A percentile compares a stretch with the other conserved stretches of the same genome.
These are phyloP conservation scores for Stictocephala bisonia DNA, from an alignment of 2,888 invertebrate species.

Conservation along the genomic window DNA sequence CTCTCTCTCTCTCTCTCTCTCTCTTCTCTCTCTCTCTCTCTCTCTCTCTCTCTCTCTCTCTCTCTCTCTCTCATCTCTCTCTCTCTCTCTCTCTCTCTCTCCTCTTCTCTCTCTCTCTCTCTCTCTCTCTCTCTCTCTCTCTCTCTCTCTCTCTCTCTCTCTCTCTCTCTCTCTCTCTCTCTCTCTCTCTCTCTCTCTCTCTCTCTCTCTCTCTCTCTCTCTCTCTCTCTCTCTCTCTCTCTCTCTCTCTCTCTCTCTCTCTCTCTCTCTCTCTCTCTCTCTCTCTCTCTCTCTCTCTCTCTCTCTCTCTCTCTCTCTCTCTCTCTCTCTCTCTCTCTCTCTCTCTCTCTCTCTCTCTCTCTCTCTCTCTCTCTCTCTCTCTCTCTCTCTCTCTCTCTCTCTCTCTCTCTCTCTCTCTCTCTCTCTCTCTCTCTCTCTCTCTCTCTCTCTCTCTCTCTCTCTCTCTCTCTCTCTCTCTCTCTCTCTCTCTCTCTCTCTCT, in stretches of 20 bases:
- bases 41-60: background rate
- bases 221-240: no score
- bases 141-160: no score
- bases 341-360: background rate
- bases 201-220: no score
- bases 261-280: background rate
- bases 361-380: background rate
- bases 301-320: background rate
- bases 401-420: background rate
- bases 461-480: slow-evolving; percentile 1
- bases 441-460: background rate
- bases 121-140: no score
- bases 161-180: no score
- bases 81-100: background rate
- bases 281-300: background rate
- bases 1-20: background rate
- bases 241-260: no score
- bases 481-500: background rate
- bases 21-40: background rate
- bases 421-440: background rate
- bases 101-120: no score
- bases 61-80: no score
- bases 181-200: no score
- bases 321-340: background rate
- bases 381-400: background rate